Evolutionary conservation across 1,140 invertebrate species (phyloP).

Genomic region (Andrena cerasifolii): DNA sequence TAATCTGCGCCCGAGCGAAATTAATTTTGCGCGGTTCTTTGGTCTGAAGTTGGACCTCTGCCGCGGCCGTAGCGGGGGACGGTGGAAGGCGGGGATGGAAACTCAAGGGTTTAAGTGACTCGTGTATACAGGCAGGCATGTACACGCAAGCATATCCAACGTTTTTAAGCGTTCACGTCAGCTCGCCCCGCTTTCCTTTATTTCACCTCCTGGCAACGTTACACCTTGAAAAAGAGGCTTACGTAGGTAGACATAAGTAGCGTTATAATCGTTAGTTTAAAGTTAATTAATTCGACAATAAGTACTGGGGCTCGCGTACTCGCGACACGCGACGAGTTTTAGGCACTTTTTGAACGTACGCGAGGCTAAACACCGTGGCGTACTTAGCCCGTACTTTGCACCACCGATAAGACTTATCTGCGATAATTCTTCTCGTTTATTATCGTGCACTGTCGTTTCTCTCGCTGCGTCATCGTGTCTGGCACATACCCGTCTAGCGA

Average conservation of each 20-base stretch:
- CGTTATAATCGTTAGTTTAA: slow-evolving; percentile 44
- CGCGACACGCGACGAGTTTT: slow-evolving; percentile 59
- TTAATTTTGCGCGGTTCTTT: slow-evolving; percentile 9
- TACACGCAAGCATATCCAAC: slow-evolving; percentile 12
- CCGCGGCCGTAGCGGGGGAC: background rate
- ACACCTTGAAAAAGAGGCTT: slow-evolving; percentile 64
- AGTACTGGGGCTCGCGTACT: slow-evolving; percentile 59
- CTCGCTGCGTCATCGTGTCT: slow-evolving; percentile 18
- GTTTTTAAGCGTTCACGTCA: slow-evolving; percentile 36
- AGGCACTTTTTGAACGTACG: slow-evolving; percentile 62
- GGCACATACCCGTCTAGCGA: slow-evolving; percentile 31
- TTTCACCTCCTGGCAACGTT: slow-evolving; percentile 38
- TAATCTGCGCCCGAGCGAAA: background rate
- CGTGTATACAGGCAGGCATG: background rate
- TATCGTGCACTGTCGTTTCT: slow-evolving; percentile 49
- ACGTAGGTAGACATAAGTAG: slow-evolving; percentile 62
- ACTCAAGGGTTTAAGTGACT: slow-evolving; percentile 13
- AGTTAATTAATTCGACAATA: slow-evolving; percentile 50
- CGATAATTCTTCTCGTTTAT: slow-evolving; percentile 13
- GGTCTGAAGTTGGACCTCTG: slow-evolving; percentile 4
- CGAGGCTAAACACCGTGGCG: slow-evolving; percentile 39
- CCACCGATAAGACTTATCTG: slow-evolving; percentile 44
- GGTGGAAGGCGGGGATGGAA: background rate
- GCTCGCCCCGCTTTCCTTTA: slow-evolving; percentile 39
- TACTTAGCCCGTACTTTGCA: slow-evolving; percentile 57